Evolutionary conservation across 2,113 vertebrate species (phyloP).

Genomic region (Acrocephalus arundinaceus): DNA sequence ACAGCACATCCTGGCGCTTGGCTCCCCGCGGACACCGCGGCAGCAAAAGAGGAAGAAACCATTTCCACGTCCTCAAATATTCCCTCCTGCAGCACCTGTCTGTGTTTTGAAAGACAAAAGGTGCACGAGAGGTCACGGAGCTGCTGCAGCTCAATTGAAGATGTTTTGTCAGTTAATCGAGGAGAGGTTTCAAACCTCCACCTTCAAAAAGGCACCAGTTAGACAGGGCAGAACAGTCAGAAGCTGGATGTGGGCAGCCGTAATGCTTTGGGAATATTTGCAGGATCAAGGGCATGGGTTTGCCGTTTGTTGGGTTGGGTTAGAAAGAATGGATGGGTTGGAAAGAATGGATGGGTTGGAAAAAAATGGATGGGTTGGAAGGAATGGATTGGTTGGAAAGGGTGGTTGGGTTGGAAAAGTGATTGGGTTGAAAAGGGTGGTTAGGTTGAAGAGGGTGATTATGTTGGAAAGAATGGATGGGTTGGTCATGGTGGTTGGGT

Average conservation of each 20-base stretch:
- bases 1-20: neutral
- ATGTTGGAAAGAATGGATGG: too few species aligned
- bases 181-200: accelerated
- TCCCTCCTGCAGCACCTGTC: neutral
- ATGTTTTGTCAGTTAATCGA: neutral
- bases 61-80: neutral
- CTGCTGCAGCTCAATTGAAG: neutral
- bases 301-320: neutral
- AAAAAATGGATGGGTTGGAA: neutral
- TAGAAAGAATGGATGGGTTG: too few species aligned
- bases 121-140: neutral
- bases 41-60: neutral
- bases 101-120: neutral
- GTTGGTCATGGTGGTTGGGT: neutral
- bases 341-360: accelerated
- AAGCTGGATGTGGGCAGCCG: neutral
- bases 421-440: neutral
- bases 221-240: neutral
- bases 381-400: neutral
- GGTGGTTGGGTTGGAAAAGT: neutral
- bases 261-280: neutral
- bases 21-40: neutral
- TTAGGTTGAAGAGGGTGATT: too few species aligned
- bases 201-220: too few species aligned
- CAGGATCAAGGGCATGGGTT: neutral